phyloP scores from a whole-genome alignment of 2,888 invertebrate species.

The Chironomus tentans region DNA sequence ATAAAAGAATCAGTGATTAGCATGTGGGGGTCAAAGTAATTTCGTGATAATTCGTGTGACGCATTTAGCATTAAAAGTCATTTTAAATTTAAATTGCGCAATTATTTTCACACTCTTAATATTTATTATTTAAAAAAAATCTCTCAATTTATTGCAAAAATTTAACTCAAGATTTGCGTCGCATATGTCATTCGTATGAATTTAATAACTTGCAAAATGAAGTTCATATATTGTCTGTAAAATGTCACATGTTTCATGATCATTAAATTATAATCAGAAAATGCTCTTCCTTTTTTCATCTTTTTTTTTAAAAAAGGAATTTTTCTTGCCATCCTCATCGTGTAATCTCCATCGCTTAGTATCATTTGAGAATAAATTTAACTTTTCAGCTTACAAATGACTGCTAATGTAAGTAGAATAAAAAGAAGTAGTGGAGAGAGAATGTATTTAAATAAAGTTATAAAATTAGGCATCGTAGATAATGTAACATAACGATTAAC shows the following conservation, averaged over 20 bases:
- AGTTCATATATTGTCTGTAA: too few species aligned
- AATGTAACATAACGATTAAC: background rate
- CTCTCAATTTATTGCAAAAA: too few species aligned
- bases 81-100: too few species aligned
- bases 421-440: background rate
- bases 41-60: too few species aligned
- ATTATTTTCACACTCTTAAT: too few species aligned
- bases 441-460: background rate
- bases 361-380: background rate
- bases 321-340: background rate
- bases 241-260: background rate
- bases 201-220: too few species aligned
- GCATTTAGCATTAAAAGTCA: too few species aligned
- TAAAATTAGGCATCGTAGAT: background rate
- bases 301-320: background rate
- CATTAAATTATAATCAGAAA: background rate
- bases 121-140: too few species aligned
- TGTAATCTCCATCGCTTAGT: background rate
- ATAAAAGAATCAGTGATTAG: too few species aligned
- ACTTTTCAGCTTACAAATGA: background rate
- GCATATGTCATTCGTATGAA: too few species aligned
- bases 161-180: too few species aligned
- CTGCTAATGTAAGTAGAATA: background rate
- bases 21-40: too few species aligned
- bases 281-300: background rate